Percentiles rank a stretch among this genome's conserved stretches.
Conservation (phyloP, 2,797 vertebrate genomes). For the Helarctos malayanus region DNA sequence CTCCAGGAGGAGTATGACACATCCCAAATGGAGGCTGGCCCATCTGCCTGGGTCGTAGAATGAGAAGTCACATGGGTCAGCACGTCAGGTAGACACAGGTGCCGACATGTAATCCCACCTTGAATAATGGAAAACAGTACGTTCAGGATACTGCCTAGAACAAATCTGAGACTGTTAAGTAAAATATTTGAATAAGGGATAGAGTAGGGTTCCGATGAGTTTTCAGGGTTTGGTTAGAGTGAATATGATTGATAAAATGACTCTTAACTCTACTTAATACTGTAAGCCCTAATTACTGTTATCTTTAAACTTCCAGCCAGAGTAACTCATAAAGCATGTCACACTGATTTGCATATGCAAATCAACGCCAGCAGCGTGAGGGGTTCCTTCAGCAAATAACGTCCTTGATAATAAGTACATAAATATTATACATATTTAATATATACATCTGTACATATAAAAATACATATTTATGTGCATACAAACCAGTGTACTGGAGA, state of each 20-base stretch:
- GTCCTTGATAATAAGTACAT: neutral
- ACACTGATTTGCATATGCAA: constrained; percentile 60
- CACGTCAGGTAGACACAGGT: neutral
- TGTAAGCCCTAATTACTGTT: constrained; percentile 43
- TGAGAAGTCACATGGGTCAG: neutral
- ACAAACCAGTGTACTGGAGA: too few species aligned
- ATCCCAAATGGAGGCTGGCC: neutral
- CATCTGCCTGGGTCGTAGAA: neutral
- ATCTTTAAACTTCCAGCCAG: constrained; percentile 30
- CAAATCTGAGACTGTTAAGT: constrained; percentile 3
- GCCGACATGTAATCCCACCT: neutral
- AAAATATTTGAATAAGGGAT: constrained; percentile 26
- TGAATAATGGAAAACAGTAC: neutral
- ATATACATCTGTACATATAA: too few species aligned
- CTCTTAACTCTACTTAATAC: neutral
- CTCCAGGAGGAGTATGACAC: neutral
- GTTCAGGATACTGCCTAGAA: neutral
- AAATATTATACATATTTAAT: too few species aligned
- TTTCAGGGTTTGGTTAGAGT: constrained; percentile 36
- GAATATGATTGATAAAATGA: constrained; percentile 63
- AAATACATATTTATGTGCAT: too few species aligned
- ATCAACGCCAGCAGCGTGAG: neutral
- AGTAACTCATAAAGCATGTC: constrained; percentile 30
- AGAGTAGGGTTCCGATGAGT: neutral
- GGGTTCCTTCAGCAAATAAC: constrained; percentile 37